Percentiles rank a stretch among this genome's conserved stretches.
Evolutionary conservation across 2,888 invertebrate genomes (phyloP).

Genomic region (Leptinotarsa peninsularis): DNA sequence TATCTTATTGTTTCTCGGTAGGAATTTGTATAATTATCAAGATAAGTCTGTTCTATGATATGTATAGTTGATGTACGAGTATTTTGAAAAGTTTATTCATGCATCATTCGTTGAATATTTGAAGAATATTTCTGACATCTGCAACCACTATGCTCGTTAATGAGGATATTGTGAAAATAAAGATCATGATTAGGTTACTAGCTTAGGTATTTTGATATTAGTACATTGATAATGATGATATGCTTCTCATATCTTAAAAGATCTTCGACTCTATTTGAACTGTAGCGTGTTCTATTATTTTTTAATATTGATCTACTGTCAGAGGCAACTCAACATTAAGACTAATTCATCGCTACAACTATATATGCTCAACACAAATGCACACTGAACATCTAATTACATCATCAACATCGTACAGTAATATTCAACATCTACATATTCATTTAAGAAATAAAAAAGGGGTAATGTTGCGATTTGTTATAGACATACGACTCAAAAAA

Average conservation of each 20-base stretch:
- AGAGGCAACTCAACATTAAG: background rate
- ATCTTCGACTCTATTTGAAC: background rate
- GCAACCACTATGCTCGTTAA: background rate
- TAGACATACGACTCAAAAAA: background rate
- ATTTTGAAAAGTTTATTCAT: background rate
- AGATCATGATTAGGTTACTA: background rate
- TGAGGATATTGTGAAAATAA: background rate
- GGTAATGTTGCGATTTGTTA: background rate
- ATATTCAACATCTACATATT: slow-evolving; percentile 17
- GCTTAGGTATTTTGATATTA: background rate
- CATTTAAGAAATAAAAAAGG: background rate
- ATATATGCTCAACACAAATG: slow-evolving; percentile 37
- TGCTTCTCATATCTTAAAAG: background rate
- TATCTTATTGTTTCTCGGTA: too few relatives aligned
- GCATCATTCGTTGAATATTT: background rate
- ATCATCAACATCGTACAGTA: slow-evolving; percentile 27
- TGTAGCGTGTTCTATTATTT: background rate
- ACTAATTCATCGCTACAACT: background rate
- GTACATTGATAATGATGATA: slow-evolving; percentile 1
- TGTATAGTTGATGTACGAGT: background rate
- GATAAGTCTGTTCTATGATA: too few relatives aligned
- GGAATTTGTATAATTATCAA: too few relatives aligned
- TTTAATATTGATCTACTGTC: slow-evolving; percentile 1
- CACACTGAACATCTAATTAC: slow-evolving; percentile 54
- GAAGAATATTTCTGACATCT: background rate